Evolutionary conservation across 1,140 invertebrate species (phyloP).

Genomic region (Mya arenaria): DNA sequence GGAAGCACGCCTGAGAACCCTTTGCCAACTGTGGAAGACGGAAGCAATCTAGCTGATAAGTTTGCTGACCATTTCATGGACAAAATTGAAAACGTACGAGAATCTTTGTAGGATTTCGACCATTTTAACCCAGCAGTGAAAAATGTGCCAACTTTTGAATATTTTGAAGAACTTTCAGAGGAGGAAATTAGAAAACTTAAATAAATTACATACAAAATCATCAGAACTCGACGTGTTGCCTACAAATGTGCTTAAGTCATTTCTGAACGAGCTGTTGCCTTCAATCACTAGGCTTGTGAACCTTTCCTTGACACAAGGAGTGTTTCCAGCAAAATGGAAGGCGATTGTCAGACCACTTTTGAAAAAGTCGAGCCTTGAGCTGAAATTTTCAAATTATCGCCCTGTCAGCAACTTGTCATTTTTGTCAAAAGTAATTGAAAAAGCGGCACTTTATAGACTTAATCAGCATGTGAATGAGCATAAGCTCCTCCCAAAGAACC

Average conservation of each 20-base stretch:
- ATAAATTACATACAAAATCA: conserved; percentile 33
- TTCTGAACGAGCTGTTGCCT: conserved; percentile 26
- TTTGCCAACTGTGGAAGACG: conserved; percentile 1
- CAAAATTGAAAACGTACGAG: conserved; percentile 33
- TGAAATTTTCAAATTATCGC: too few relatives aligned
- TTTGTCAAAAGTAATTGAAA: too few relatives aligned
- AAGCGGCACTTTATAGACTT: too few relatives aligned
- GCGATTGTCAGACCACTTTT: conserved; percentile 30
- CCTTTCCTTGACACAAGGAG: conserved; percentile 33
- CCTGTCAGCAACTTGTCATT: too few relatives aligned
- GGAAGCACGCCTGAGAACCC: conserved; percentile 36
- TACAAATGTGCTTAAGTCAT: conserved; percentile 41
- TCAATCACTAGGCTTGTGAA: not conserved
- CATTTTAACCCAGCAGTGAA: not conserved
- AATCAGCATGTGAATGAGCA: too few relatives aligned
- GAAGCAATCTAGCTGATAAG: conserved; percentile 4
- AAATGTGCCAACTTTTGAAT: conserved; percentile 15
- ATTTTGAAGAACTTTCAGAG: conserved; percentile 3
- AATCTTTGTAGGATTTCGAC: conserved; percentile 10
- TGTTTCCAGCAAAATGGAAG: conserved; percentile 30
- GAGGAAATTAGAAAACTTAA: conserved; percentile 23
- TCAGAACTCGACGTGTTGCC: conserved; percentile 33
- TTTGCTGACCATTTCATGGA: conserved; percentile 52
- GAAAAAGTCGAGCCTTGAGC: too few relatives aligned
- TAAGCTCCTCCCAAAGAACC: too few relatives aligned